phyloP scores from a whole-genome alignment of 1,140 invertebrate species.

The Musca domestica region DNA sequence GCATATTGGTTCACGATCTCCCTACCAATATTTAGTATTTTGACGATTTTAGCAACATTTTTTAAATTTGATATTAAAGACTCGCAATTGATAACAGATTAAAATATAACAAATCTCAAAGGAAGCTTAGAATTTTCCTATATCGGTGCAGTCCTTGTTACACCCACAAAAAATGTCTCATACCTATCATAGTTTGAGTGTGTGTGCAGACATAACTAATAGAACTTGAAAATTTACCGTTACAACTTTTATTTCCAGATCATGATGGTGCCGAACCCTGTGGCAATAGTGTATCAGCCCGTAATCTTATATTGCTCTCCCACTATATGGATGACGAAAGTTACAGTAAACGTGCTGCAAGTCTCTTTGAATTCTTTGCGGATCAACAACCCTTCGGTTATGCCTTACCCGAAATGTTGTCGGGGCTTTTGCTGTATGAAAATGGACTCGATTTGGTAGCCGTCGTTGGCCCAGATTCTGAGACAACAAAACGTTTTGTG shows the following conservation, averaged over 20 bases:
- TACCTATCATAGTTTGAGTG: too few relatives aligned
- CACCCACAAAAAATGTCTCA: too few relatives aligned
- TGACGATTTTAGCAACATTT: too few relatives aligned
- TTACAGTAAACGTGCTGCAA: slow-evolving; percentile 61
- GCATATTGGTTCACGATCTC: too few relatives aligned
- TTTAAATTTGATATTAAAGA: too few relatives aligned
- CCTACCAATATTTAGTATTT: too few relatives aligned
- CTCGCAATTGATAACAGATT: too few relatives aligned
- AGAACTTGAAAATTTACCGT: too few relatives aligned
- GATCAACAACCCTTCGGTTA: slow-evolving; percentile 57
- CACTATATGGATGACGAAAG: slow-evolving; percentile 45
- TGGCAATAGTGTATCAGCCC: slow-evolving; percentile 84
- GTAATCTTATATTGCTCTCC: slow-evolving; percentile 75
- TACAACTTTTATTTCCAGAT: slow-evolving; percentile 64
- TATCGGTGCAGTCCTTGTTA: too few relatives aligned
- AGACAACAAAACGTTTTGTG: slow-evolving; percentile 67
- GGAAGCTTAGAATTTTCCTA: too few relatives aligned
- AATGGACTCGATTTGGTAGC: slow-evolving; percentile 45
- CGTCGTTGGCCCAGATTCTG: slow-evolving; percentile 58
- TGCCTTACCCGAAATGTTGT: slow-evolving; percentile 77
- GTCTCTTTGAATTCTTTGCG: slow-evolving; percentile 65
- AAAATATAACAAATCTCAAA: too few relatives aligned
- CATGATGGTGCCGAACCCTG: slow-evolving; percentile 92
- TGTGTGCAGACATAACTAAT: too few relatives aligned
- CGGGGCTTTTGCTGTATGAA: slow-evolving; percentile 64